These are phyloP conservation scores for Ladona fulva DNA, from an alignment of 1,140 invertebrate species.

Conservation along the genomic window DNA sequence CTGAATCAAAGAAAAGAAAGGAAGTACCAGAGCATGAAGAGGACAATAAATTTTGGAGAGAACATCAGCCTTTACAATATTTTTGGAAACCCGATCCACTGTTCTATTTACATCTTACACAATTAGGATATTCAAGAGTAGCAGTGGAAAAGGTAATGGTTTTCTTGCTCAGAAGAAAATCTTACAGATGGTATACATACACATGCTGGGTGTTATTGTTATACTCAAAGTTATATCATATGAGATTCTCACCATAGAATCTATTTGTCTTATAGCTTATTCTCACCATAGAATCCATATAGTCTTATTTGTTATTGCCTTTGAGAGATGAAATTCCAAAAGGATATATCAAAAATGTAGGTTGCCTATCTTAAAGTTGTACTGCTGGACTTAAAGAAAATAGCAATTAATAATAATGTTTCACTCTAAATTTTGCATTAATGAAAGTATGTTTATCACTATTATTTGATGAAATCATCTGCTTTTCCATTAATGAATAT, in stretches of 20 bases:
- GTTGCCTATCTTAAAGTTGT: too few relatives aligned
- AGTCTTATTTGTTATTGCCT: too few relatives aligned
- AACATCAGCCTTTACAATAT: not conserved
- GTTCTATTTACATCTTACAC: not conserved
- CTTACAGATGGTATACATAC: not conserved
- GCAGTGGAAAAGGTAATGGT: not conserved
- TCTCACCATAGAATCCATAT: too few relatives aligned
- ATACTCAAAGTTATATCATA: not conserved
- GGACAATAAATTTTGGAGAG: not conserved
- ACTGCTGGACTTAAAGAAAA: too few relatives aligned
- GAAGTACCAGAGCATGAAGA: not conserved
- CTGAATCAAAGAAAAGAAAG: not conserved
- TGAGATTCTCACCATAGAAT: not conserved
- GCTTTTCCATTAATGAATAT: too few relatives aligned
- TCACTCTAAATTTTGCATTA: too few relatives aligned
- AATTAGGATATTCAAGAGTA: not conserved
- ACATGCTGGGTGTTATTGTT: not conserved
- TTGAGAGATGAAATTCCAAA: too few relatives aligned
- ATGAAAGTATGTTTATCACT: too few relatives aligned
- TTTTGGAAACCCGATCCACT: not conserved
- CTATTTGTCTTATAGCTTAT: too few relatives aligned
- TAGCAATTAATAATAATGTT: too few relatives aligned
- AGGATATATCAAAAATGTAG: too few relatives aligned
- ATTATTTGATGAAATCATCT: too few relatives aligned
- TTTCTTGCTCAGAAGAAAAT: not conserved